Base-by-base conservation (phyloP, 2,888 invertebrate genomes). In the Dicranocentrus wangi region DNA sequence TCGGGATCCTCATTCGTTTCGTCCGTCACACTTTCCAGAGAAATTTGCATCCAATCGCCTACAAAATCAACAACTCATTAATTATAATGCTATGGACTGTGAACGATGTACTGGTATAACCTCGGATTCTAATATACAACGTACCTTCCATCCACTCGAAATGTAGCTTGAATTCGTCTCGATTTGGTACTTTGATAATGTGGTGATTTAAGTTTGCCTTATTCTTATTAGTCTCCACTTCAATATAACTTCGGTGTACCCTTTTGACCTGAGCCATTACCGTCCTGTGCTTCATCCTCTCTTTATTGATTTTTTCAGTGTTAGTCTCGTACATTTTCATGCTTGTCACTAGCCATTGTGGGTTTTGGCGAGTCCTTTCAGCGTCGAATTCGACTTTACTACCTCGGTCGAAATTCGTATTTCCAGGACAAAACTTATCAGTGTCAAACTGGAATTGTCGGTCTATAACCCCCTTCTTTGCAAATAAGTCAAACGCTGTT, bases 31-130 rank as follows among this genome's bases (percentile, higher is more conserved):
- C 78, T 81, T 17, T 84, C 81, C 10, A 86, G 51, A 19, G 63
- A 75, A 8, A 87, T 53, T 10, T 77, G 60, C 27, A 87, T 69
- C 83, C 84, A 87, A 55, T 87, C 87, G n/a, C 86, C 87, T 85
- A 70, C 2, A 68, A 39, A 28, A 8, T n/a, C 1, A 1, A 2
- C 3, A 47, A 10, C 2, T 5, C 10, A 47, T n/a, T 47, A 10
- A 47, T 47, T 10, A 10, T n/a, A 10, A n/a, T 15, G 15, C 47
- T 10, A n/a, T 47, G 15, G 2, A 47, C 47, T 10, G 2, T 10
- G 15, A 17, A 53, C 17, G 23, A 19, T 5, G 43, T 42, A 25
- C 25, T 55, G 21, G 71, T 66, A 63, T 39, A 42, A 71, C 17
- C 15, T 13, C 8, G 8, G 58, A 13, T 47, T 53, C 7, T 28